These are phyloP conservation scores for Pristionchus exspectatus DNA, from an alignment of 2,888 invertebrate species.

Conservation along the genomic window DNA sequence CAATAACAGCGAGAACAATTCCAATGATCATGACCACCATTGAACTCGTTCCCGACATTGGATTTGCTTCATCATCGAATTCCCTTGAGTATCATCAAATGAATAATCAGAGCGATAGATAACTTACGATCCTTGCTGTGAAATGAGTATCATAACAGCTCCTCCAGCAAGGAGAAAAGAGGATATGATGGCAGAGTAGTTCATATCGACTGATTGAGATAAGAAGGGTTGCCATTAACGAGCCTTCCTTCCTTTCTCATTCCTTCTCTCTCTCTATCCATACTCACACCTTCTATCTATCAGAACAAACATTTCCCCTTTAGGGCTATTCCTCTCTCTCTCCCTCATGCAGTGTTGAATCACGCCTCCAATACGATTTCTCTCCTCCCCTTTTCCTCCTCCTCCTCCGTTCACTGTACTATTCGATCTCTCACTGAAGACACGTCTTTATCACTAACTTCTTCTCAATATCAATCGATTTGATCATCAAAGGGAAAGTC, in stretches of 20 bases:
- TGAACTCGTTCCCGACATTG: background rate
- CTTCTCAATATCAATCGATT: conserved; percentile 21
- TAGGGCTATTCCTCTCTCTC: conserved; percentile 38
- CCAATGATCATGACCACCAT: background rate
- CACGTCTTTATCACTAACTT: conserved; percentile 22
- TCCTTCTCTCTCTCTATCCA: background rate
- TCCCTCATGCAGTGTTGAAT: conserved; percentile 6
- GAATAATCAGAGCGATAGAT: background rate
- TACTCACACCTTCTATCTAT: conserved; percentile 44
- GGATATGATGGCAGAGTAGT: conserved; percentile 52
- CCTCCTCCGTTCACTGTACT: conserved; percentile 47
- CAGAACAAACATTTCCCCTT: conserved; percentile 47
- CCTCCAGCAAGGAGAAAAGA: conserved; percentile 52
- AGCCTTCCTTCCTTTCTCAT: background rate
- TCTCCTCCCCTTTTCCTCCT: background rate
- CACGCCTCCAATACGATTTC: conserved; percentile 38
- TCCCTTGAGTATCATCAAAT: background rate
- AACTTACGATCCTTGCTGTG: conserved; percentile 42
- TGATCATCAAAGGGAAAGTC: background rate
- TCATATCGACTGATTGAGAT: conserved; percentile 44
- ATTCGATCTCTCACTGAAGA: background rate
- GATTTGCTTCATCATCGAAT: conserved; percentile 10
- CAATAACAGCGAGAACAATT: conserved; percentile 31
- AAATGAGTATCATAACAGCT: conserved; percentile 48
- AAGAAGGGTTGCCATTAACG: conserved; percentile 31